A percentile compares a stretch with the other conserved stretches of the same genome.
phyloP scores from a whole-genome alignment of 2,888 invertebrate genomes.

The Drosophila longiperda region DNA sequence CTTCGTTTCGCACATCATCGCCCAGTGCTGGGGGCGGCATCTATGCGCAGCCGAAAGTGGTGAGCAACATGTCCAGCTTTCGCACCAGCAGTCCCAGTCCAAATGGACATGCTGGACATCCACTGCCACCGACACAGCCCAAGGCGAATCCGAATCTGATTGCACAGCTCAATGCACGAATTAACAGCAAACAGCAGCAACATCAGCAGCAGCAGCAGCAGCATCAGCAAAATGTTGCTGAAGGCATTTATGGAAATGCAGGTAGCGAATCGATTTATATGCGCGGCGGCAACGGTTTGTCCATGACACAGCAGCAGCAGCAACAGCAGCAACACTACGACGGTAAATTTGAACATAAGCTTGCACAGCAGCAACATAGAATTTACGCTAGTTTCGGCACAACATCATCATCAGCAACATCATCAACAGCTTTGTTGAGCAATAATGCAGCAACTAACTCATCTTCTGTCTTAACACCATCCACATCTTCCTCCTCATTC shows the following conservation, averaged over 20 bases:
- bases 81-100: slow-evolving; percentile 84
- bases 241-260: slow-evolving; percentile 80
- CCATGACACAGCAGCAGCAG: slow-evolving; percentile 72
- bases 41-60: slow-evolving; percentile 85
- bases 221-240: slow-evolving; percentile 68
- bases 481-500: slow-evolving; percentile 68
- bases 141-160: slow-evolving; percentile 84
- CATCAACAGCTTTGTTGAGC: slow-evolving; percentile 51
- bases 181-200: slow-evolving; percentile 82
- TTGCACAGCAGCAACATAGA: slow-evolving; percentile 79
- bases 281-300: slow-evolving; percentile 59
- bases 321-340: slow-evolving; percentile 84
- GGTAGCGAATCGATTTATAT: slow-evolving; percentile 66
- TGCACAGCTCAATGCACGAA: slow-evolving; percentile 85
- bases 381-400: slow-evolving; percentile 84
- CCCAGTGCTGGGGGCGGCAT: slow-evolving; percentile 79
- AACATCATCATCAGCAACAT: slow-evolving; percentile 59
- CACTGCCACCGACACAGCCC: slow-evolving; percentile 82
- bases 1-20: slow-evolving; percentile 84
- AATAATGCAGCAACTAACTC: slow-evolving; percentile 66
- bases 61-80: slow-evolving; percentile 85
- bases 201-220: slow-evolving; percentile 68
- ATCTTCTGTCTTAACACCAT: slow-evolving; percentile 73
- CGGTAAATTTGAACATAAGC: slow-evolving; percentile 84
- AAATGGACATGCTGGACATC: slow-evolving; percentile 74